Conservation (phyloP, 2,888 invertebrate species). For the Bibio marci region DNA sequence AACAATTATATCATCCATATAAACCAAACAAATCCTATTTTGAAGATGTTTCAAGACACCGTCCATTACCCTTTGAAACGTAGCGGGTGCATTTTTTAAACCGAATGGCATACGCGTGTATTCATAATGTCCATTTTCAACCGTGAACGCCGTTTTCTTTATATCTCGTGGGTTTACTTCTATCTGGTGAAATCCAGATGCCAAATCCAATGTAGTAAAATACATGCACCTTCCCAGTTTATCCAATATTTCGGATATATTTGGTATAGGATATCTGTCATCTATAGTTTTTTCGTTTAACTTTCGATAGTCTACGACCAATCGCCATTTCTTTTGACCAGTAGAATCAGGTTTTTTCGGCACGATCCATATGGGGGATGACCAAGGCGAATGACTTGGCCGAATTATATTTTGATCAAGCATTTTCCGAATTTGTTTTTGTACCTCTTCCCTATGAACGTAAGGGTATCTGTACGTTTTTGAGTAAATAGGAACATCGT, state of each 20-base stretch:
- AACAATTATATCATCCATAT: slow-evolving; percentile 19
- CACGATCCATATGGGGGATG: slow-evolving; percentile 13
- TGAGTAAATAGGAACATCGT: too few species aligned
- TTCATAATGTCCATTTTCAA: slow-evolving; percentile 10
- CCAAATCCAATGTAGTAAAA: slow-evolving; percentile 15
- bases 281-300: slow-evolving; percentile 11
- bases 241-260: slow-evolving; percentile 4
- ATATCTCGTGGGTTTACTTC: slow-evolving; percentile 12
- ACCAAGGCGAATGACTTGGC: slow-evolving; percentile 11
- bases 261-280: slow-evolving; percentile 13
- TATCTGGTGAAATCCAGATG: slow-evolving; percentile 19
- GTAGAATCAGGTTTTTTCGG: slow-evolving; percentile 11
- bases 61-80: slow-evolving; percentile 11
- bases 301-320: slow-evolving; percentile 14
- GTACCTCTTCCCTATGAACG: slow-evolving; percentile 4
- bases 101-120: slow-evolving; percentile 9
- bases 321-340: neutral
- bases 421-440: slow-evolving; percentile 11
- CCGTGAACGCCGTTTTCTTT: slow-evolving; percentile 12
- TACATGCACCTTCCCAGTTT: slow-evolving; percentile 15
- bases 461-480: too few species aligned
- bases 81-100: slow-evolving; percentile 8
- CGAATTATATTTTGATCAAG: slow-evolving; percentile 12
- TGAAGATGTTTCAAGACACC: slow-evolving; percentile 12
- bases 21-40: slow-evolving; percentile 15